Conservation (phyloP, 2,888 invertebrate species). For the Crematogaster levior region DNA sequence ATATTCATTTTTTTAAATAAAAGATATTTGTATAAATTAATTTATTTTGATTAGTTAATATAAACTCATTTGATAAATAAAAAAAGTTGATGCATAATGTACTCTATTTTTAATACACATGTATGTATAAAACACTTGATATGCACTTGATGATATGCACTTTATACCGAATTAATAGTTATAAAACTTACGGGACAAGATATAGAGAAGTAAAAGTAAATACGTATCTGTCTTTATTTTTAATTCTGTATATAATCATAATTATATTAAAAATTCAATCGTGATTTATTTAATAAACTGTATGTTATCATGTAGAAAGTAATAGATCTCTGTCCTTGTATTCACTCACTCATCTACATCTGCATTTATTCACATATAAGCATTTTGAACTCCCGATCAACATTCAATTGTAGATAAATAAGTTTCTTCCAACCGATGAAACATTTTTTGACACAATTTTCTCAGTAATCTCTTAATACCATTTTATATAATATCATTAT, state of each 20-base stretch:
- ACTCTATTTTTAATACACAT: neutral
- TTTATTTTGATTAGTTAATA: neutral
- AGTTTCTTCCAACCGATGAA: neutral
- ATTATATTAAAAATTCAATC: constrained; percentile 59
- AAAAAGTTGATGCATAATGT: neutral
- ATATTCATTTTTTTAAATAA: neutral
- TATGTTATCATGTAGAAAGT: constrained; percentile 57
- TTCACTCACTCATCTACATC: constrained; percentile 5
- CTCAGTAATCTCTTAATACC: neutral
- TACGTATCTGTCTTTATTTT: constrained; percentile 67
- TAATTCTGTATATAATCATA: constrained; percentile 70
- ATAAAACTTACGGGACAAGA: constrained; percentile 8
- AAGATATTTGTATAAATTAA: neutral
- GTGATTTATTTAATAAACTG: constrained; percentile 70
- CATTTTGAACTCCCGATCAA: constrained; percentile 14
- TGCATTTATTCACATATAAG: constrained; percentile 28
- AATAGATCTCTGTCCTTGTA: constrained; percentile 41
- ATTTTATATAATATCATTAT: neutral
- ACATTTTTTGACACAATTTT: neutral
- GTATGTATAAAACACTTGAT: too few species aligned
- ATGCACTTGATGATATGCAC: too few species aligned
- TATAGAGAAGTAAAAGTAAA: constrained; percentile 64
- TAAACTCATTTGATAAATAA: neutral
- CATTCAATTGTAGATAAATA: neutral
- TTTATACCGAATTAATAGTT: neutral